These are phyloP conservation scores for Rhagoletis zephyria DNA, from an alignment of 1,140 invertebrate species.

Conservation along the genomic window DNA sequence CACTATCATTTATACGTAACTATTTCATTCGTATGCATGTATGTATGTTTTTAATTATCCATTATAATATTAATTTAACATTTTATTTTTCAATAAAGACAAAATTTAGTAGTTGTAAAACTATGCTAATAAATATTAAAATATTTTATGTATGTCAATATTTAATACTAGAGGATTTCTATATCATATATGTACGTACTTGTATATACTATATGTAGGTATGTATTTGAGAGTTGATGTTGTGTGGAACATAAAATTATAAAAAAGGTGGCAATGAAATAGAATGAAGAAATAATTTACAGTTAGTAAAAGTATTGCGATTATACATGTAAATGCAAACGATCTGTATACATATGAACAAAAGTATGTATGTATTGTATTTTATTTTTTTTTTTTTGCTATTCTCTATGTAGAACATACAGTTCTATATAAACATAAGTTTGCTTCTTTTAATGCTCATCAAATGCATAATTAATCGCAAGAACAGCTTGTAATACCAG, in stretches of 20 bases:
- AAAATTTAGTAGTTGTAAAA: conserved; percentile 49
- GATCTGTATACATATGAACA: background rate
- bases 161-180: conserved; percentile 1
- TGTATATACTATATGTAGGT: background rate
- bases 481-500: background rate
- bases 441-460: background rate
- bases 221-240: background rate
- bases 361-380: background rate
- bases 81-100: conserved; percentile 15
- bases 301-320: conserved; percentile 11
- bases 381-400: background rate
- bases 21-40: background rate
- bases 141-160: conserved; percentile 10
- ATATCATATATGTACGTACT: background rate
- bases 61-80: background rate
- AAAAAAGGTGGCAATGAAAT: background rate
- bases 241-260: background rate
- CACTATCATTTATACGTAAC: background rate
- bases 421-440: background rate
- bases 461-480: background rate
- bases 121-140: conserved; percentile 52
- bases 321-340: background rate
- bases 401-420: background rate
- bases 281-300: conserved; percentile 40
- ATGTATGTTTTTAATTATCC: background rate